Evolutionary conservation across 2,113 vertebrate species (phyloP).

Genomic region (Sinocyclocheilus anshuiensis): DNA sequence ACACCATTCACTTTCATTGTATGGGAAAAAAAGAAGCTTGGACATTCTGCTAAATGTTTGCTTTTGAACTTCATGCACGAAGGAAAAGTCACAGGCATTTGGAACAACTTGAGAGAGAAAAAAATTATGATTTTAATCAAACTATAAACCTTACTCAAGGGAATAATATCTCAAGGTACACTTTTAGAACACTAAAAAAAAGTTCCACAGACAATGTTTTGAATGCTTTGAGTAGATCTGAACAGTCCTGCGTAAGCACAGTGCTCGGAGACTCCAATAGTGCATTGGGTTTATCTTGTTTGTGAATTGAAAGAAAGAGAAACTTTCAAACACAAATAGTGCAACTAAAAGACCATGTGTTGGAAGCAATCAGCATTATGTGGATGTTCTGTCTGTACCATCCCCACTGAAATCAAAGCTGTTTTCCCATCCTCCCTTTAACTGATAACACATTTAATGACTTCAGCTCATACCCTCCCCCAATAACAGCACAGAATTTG

Average conservation of each 20-base stretch:
- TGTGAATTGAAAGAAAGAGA: neutral
- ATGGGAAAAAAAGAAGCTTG: no score
- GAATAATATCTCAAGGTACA: no score
- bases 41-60: no score
- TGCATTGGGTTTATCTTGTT: constrained; percentile 4
- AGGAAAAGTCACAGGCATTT: no score
- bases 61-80: no score
- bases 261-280: neutral
- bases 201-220: neutral
- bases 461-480: constrained; percentile 53
- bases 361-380: neutral
- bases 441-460: constrained; percentile 55
- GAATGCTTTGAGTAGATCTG: neutral
- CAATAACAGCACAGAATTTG: constrained; percentile 63
- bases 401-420: constrained; percentile 26
- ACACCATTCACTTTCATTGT: no score
- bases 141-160: no score
- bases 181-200: neutral
- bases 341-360: constrained; percentile 5
- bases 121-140: no score
- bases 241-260: neutral
- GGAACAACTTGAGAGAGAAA: no score
- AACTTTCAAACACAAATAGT: neutral
- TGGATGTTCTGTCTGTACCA: constrained; percentile 34
- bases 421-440: constrained; percentile 32